phyloP scores from a whole-genome alignment of 2,888 invertebrate species.

The Pinctada fucata region DNA sequence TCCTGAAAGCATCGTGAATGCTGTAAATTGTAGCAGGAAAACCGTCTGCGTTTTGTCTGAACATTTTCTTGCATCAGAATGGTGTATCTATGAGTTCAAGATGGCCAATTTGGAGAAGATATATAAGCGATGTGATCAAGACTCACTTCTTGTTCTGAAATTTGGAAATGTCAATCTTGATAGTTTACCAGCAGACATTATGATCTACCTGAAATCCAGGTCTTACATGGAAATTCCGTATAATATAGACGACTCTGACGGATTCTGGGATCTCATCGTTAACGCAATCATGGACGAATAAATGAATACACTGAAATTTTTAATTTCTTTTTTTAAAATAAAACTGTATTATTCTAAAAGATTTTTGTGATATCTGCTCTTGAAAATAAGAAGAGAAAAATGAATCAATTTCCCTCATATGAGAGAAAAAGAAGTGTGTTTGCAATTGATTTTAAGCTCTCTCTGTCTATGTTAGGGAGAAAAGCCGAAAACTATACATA shows the following conservation, averaged over 20 bases:
- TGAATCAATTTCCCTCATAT: no score
- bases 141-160: neutral
- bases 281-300: no score
- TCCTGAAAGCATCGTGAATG: neutral
- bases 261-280: no score
- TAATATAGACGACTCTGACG: neutral
- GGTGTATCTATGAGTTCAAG: constrained; percentile 11
- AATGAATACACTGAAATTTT: no score
- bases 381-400: no score
- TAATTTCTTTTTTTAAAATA: no score
- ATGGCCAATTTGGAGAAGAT: constrained; percentile 7
- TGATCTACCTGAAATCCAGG: neutral
- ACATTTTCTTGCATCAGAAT: neutral
- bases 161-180: neutral
- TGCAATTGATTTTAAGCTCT: no score
- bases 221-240: neutral
- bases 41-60: neutral
- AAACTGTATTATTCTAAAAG: no score
- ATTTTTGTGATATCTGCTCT: no score
- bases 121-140: neutral
- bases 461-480: no score
- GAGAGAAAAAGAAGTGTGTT: no score
- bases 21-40: constrained; percentile 1
- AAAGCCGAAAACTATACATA: no score
- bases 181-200: neutral